Base-by-base conservation (phyloP, 2,888 invertebrate species). In the Ephialtes manifestator region DNA sequence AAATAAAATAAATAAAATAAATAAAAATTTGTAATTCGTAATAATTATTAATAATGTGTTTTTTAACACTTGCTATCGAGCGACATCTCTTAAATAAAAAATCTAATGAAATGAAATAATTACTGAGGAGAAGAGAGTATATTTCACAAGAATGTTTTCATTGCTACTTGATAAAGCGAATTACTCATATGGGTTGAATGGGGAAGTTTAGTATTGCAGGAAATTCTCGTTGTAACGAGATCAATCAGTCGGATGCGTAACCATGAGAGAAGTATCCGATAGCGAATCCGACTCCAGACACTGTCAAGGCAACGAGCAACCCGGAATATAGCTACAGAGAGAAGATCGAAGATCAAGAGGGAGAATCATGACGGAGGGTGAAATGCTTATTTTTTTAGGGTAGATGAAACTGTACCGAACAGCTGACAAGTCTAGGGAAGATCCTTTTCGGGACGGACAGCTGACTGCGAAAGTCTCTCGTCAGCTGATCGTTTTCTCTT, bases 401-500 rank as follows among this genome's bases (percentile, higher is more conserved):
- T 39, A 39, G 74, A 71, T 20, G 68, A 75, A 31, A 51, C 68
- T 43, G 70, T 74, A 79, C 72, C 77, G 58, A 85, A 85, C 87
- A 87, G 81, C 81, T 83, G 84, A 85, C 86, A 81, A 71, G 63
- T 31, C 68, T 43, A 60, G 43, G 75, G 53, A 31, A 75, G 77
- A 82, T 78, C 75, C 28, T 77, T 71, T 46, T 63, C 58, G 28
- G 58, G 72, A 72, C 35, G 48, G 86, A 86, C 87, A 84, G 84
- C 86, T 86, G 84, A 87, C 83, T 81, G 77, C 28, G 24, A 74
- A 81, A 68, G 74, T 72, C 70, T 55, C 13, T 68, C 74, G 77
- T 86, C 86, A 86, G 86, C 86, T 86, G 78, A 81, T 83, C 65
- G 67, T 72, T 65, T 79, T 70, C 51, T 60, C 51, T 60, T 78